Conservation (phyloP, 2,888 invertebrate species). For the Tetropium fuscum region DNA sequence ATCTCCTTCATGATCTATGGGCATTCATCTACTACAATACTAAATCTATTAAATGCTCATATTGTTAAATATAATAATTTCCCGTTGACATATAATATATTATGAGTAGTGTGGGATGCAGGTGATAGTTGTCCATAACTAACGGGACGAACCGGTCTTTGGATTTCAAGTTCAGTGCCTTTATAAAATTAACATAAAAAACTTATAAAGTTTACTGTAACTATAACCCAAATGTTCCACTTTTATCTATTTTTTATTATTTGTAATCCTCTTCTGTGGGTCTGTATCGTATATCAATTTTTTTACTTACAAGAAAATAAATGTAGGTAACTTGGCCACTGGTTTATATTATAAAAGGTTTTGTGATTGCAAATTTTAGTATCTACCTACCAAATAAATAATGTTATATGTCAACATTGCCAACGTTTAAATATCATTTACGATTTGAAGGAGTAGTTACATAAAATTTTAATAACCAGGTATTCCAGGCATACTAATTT, state of each 20-base stretch:
- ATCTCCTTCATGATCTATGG: no score
- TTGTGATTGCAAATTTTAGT: not conserved
- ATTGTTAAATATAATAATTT: slow-evolving; percentile 6
- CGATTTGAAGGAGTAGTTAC: no score
- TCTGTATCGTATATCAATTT: not conserved
- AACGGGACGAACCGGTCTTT: slow-evolving; percentile 30
- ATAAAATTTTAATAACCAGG: no score
- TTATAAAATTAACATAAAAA: slow-evolving; percentile 22
- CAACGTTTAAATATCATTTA: no score
- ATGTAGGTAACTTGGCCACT: slow-evolving; percentile 13
- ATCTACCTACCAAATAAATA: no score
- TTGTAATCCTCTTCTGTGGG: not conserved
- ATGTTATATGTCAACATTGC: no score
- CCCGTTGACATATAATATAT: slow-evolving; percentile 1
- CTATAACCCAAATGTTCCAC: not conserved
- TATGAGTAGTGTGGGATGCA: slow-evolving; percentile 12
- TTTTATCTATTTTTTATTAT: slow-evolving; percentile 13
- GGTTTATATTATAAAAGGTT: no score
- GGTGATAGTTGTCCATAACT: slow-evolving; percentile 28
- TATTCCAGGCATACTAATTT: no score
- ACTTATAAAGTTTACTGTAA: slow-evolving; percentile 11
- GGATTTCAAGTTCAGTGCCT: slow-evolving; percentile 28
- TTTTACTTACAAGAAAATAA: slow-evolving; percentile 1
- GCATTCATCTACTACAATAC: no score
- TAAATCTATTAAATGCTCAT: slow-evolving; percentile 13